Evolutionary conservation across 2,113 vertebrate species (phyloP).

Genomic region (Gnathonemus longibarbis): DNA sequence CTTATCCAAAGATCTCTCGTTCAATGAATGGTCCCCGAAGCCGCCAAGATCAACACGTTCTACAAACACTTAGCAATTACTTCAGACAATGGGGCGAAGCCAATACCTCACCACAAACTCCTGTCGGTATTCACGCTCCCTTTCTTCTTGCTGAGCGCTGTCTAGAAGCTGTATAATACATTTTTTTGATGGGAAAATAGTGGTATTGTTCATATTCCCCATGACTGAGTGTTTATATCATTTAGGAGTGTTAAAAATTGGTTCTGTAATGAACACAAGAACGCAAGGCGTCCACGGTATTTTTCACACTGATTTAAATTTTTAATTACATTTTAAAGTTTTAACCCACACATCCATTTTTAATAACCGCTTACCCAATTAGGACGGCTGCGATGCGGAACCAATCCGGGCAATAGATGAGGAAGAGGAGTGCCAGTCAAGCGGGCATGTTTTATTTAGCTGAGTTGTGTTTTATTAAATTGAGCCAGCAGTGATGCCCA

Average conservation of each 20-base stretch:
- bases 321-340: slow-evolving; percentile 12
- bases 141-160: background rate
- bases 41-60: background rate
- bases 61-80: background rate
- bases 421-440: background rate
- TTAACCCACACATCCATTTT: slow-evolving; percentile 7
- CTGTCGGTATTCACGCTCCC: background rate
- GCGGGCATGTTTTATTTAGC: background rate
- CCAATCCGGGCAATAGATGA: background rate
- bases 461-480: background rate
- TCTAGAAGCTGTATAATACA: background rate
- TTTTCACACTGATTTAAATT: slow-evolving; percentile 8
- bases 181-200: background rate
- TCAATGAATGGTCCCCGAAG: background rate
- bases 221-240: background rate
- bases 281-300: background rate
- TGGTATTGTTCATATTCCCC: background rate
- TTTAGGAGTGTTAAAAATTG: slow-evolving; percentile 5
- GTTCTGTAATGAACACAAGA: slow-evolving; percentile 6
- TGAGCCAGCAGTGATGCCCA: background rate
- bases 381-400: background rate
- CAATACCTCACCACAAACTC: background rate
- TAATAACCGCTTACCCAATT: slow-evolving; percentile 8
- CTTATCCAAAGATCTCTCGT: background rate
- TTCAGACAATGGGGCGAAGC: background rate